Percentiles rank a stretch among this genome's conserved stretches.
phyloP scores from a whole-genome alignment of 2,797 vertebrate species.

The Etheostoma nigrum region DNA sequence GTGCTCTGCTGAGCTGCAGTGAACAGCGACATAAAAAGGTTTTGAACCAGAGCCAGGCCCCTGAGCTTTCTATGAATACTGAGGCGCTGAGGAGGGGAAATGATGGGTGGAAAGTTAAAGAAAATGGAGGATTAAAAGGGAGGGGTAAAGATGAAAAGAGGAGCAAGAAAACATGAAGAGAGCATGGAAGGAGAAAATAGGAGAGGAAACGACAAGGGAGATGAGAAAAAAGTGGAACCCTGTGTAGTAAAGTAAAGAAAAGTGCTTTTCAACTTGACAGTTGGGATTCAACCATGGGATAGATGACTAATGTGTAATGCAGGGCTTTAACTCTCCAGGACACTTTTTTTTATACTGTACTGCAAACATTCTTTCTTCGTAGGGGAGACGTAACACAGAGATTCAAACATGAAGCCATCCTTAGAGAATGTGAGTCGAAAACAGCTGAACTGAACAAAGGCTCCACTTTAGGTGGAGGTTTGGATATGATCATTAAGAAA shows the following conservation, averaged over 20 bases:
- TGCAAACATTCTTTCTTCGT: slow-evolving; percentile 6
- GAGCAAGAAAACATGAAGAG: not conserved
- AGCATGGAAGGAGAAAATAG: slow-evolving; percentile 22
- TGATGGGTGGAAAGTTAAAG: slow-evolving; percentile 38
- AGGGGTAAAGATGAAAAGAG: slow-evolving; percentile 40
- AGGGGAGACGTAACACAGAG: not conserved
- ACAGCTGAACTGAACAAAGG: slow-evolving; percentile 10
- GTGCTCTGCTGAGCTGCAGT: slow-evolving; percentile 45
- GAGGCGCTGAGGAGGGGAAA: slow-evolving; percentile 29
- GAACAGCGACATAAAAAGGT: slow-evolving; percentile 51
- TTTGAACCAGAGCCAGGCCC: slow-evolving; percentile 57
- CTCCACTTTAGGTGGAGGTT: slow-evolving; percentile 22
- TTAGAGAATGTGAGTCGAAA: not conserved
- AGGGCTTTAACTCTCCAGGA: slow-evolving; percentile 5
- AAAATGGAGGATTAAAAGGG: slow-evolving; percentile 40
- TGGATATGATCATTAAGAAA: slow-evolving; percentile 26
- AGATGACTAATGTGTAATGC: slow-evolving; percentile 1
- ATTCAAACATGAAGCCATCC: slow-evolving; percentile 10
- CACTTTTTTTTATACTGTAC: slow-evolving; percentile 7
- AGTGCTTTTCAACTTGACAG: slow-evolving; percentile 40
- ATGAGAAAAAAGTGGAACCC: slow-evolving; percentile 19
- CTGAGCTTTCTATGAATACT: slow-evolving; percentile 33
- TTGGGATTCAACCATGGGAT: not conserved
- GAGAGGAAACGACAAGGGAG: slow-evolving; percentile 12
- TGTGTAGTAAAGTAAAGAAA: slow-evolving; percentile 14